A percentile compares a stretch with the other conserved stretches of the same genome.
Conservation (phyloP, 2,888 invertebrate species). For the Caenorhabditis becei region DNA sequence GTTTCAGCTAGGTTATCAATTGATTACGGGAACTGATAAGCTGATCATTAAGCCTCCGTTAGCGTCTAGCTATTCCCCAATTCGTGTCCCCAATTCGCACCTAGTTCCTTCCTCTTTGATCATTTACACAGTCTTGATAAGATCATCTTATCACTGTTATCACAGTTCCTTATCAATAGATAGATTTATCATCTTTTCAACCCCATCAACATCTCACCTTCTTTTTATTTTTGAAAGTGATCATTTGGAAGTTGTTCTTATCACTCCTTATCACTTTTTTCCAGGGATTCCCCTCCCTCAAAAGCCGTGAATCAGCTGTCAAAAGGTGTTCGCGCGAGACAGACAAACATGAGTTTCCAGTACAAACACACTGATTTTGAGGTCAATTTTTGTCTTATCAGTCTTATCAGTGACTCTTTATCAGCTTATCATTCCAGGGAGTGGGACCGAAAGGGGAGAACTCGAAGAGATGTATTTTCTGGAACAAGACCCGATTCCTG, state of each 20-base stretch:
- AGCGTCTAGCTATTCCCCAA: no score
- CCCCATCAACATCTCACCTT: constrained; percentile 1
- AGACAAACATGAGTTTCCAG: constrained; percentile 38
- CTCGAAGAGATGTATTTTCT: constrained; percentile 23
- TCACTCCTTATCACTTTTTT: neutral
- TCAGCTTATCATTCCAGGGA: no score
- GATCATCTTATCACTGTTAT: constrained; percentile 9
- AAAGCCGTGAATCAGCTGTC: constrained; percentile 10
- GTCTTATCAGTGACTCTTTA: no score
- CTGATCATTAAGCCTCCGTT: no score
- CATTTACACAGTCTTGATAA: neutral
- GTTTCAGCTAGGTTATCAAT: no score
- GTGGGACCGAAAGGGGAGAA: neutral
- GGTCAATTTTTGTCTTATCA: no score
- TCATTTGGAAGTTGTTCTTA: neutral
- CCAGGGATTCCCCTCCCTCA: neutral
- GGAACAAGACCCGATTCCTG: constrained; percentile 32
- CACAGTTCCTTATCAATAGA: constrained; percentile 15
- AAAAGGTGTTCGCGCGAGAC: neutral
- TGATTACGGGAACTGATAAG: no score
- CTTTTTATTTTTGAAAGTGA: neutral
- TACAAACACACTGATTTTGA: constrained; percentile 50
- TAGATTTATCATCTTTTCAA: constrained; percentile 17
- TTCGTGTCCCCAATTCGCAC: neutral
- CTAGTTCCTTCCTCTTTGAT: neutral